Evolutionary conservation across 2,888 invertebrate species (phyloP), one percentile per base, ranked within the genome.

Genomic region (Geotrupes spiniger): DNA sequence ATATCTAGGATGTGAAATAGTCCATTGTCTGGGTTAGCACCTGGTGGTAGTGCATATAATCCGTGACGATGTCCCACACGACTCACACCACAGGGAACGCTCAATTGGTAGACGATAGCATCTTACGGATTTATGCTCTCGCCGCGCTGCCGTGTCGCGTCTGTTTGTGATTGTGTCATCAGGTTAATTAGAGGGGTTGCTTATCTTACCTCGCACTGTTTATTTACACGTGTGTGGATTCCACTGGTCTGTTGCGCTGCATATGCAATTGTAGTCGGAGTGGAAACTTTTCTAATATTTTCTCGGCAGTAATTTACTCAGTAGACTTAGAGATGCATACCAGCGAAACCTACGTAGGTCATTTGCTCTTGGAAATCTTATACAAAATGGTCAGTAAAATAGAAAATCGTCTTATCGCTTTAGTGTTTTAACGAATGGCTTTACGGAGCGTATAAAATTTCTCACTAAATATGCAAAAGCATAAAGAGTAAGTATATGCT

Each of bases 151-250:
- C 63, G 63, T 66, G 67, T 66, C 65, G 60, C 52, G 57, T 57
- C 58, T 60, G 60, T 63, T 60, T 56, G 64, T 66, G 65, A 66
- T 67, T 67, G 63, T 68, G 68, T 68, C 66, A 65, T 57, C 62
- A 57, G 57, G 64, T 66, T 68, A 68, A 68, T 68, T 68, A 66
- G 65, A 65, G 58, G 55, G 54, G 46, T 52, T 51, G 53, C 62
- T 65, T 66, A 66, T 66, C 64, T 57, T 45, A 52, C 47, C 52
- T 47, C 45, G 31, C n/a, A 29, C 36, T 28, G 44, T 44, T 37
- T 44, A 44, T 44, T 37, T 27, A 36, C 15, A 44, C 10, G 12
- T 33, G 37, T 33, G 33, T 21, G 21, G 21, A 21, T 21, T 21
- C 21, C 33, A 33, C 33, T 33, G 11, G 12, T 10, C 29, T 11